Evolutionary conservation across 2,797 vertebrate species (phyloP).

Genomic region (Malacoctenus gilli): DNA sequence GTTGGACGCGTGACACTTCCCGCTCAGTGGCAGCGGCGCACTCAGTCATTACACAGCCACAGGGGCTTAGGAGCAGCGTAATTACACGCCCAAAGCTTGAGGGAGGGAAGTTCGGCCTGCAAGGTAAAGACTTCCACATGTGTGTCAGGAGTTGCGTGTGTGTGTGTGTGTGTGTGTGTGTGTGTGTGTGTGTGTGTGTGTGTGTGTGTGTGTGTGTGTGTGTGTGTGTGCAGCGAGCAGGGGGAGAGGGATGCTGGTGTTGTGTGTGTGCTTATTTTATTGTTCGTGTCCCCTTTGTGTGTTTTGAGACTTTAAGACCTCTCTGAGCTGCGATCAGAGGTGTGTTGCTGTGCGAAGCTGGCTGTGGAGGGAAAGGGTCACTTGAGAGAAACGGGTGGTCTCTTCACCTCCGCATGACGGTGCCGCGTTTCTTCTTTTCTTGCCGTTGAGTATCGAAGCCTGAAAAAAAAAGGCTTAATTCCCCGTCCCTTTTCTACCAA

Average conservation of each 20-base stretch:
- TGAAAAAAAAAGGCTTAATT: conserved; percentile 14
- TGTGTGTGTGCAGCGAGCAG: conserved; percentile 4
- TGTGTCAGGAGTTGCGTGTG: conserved; percentile 41
- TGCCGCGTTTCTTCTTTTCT: not conserved
- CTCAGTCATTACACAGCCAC: conserved; percentile 70
- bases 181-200: conserved; percentile 28
- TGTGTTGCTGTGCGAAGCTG: conserved; percentile 28
- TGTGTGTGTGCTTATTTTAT: conserved; percentile 58
- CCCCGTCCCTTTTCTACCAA: conserved; percentile 14
- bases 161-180: conserved; percentile 53
- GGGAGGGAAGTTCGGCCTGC: conserved; percentile 54
- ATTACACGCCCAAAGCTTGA: conserved; percentile 68
- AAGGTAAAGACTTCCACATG: conserved; percentile 78
- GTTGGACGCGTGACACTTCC: conserved; percentile 63
- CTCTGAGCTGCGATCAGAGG: conserved; percentile 48
- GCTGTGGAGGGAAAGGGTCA: conserved; percentile 18
- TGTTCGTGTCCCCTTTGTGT: conserved; percentile 57
- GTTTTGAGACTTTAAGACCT: conserved; percentile 53
- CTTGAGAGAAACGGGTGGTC: conserved; percentile 36
- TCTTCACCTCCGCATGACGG: conserved; percentile 9
- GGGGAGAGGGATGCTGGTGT: conserved; percentile 25
- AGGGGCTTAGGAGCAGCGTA: conserved; percentile 73
- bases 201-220: conserved; percentile 48
- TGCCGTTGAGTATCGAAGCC: conserved; percentile 13
- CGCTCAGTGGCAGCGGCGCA: conserved; percentile 40